phyloP scores from a whole-genome alignment of 2,888 invertebrate genomes.

The Pseudococcus jackbeardsleyi region DNA sequence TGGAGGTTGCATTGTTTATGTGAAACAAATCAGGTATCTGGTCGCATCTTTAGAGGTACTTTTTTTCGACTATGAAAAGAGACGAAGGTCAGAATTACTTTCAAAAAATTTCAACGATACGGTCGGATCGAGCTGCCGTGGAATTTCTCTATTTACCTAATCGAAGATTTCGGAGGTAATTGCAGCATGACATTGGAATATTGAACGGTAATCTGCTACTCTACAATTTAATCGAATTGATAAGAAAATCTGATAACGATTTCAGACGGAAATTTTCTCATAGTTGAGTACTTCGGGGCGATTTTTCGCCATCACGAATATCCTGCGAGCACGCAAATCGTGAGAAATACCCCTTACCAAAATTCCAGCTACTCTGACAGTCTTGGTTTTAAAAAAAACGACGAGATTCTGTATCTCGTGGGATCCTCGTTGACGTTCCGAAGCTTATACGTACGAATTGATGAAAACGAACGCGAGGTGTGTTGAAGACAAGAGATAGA shows the following conservation, averaged over 20 bases:
- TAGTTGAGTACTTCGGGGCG: background rate
- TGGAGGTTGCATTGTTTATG: constrained; percentile 3
- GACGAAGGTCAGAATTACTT: constrained; percentile 50
- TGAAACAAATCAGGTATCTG: constrained; percentile 56
- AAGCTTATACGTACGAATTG: background rate
- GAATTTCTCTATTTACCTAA: constrained; percentile 37
- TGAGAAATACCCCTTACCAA: constrained; percentile 14
- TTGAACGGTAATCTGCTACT: background rate
- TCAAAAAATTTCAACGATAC: constrained; percentile 36
- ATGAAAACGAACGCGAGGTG: constrained; percentile 15
- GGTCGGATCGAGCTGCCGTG: constrained; percentile 9
- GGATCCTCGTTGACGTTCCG: constrained; percentile 16
- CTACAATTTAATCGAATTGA: background rate
- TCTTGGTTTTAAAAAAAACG: background rate
- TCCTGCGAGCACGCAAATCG: background rate
- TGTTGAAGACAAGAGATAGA: constrained; percentile 18
- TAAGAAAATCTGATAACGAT: background rate
- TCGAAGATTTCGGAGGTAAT: constrained; percentile 8
- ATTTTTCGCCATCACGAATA: constrained; percentile 23
- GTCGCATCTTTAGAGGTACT: constrained; percentile 15
- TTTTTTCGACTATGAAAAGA: background rate
- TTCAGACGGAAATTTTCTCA: background rate
- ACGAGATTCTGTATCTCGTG: constrained; percentile 22
- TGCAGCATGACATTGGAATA: background rate
- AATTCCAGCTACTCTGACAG: background rate